These are phyloP conservation scores for Dromius quadrimaculatus DNA, from an alignment of 2,888 invertebrate genomes.

Conservation along the genomic window DNA sequence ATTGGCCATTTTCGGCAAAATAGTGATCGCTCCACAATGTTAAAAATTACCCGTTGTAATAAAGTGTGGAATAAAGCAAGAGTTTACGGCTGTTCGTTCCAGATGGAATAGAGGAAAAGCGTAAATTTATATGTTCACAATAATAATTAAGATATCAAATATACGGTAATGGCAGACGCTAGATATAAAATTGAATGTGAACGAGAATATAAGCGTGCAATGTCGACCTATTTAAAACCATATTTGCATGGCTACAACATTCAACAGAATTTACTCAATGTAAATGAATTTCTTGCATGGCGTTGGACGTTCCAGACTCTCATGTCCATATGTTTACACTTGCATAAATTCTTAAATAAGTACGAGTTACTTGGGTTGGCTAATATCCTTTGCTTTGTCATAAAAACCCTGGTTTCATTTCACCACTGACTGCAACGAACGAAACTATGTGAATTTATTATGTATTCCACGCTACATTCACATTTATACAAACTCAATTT, in stretches of 20 bases:
- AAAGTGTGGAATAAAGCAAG: constrained; percentile 22
- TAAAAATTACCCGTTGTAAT: constrained; percentile 4
- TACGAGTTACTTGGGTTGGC: constrained; percentile 8
- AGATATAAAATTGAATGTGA: constrained; percentile 42
- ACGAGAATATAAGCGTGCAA: constrained; percentile 36
- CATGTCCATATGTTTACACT: constrained; percentile 33
- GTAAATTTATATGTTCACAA: constrained; percentile 44
- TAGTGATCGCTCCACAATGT: constrained; percentile 7
- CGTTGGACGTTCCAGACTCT: constrained; percentile 23
- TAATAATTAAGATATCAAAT: constrained; percentile 49
- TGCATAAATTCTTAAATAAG: constrained; percentile 37
- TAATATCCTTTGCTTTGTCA: constrained; percentile 26
- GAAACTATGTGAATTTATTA: constrained; percentile 22
- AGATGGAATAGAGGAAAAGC: constrained; percentile 27
- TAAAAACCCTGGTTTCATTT: constrained; percentile 36
- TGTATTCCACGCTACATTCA: neutral
- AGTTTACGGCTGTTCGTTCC: constrained; percentile 15
- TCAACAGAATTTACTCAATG: constrained; percentile 26
- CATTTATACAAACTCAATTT: neutral
- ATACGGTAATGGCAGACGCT: constrained; percentile 37
- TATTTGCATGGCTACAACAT: constrained; percentile 45
- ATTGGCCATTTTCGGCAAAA: constrained; percentile 16
- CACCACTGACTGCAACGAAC: neutral
- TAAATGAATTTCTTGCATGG: constrained; percentile 43
- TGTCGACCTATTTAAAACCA: constrained; percentile 44